A percentile compares a stretch with the other conserved stretches of the same genome.
phyloP scores from a whole-genome alignment of 1,140 invertebrate genomes.

The Nautilus pompilius region DNA sequence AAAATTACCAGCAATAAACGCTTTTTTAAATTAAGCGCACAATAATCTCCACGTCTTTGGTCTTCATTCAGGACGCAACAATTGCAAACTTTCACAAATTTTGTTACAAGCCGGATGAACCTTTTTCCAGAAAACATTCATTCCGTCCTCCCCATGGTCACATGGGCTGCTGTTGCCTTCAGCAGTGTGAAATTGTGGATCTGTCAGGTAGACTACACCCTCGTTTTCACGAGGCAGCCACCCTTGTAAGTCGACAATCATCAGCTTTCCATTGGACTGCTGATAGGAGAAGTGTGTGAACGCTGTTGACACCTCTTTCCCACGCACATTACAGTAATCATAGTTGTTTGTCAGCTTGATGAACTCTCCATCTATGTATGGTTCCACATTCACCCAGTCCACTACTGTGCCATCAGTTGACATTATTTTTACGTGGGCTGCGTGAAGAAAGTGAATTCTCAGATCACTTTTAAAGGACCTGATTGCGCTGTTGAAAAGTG shows the following conservation, averaged over 20 bases:
- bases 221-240: conserved; percentile 15
- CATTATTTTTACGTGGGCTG: conserved; percentile 14
- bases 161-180: conserved; percentile 3
- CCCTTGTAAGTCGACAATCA: conserved; percentile 24
- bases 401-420: conserved; percentile 7
- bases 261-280: conserved; percentile 11
- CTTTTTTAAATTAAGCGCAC: too few relatives aligned
- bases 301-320: conserved; percentile 9
- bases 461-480: conserved; percentile 11
- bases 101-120: conserved; percentile 21
- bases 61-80: conserved; percentile 6
- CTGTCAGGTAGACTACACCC: conserved; percentile 19
- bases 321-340: conserved; percentile 9
- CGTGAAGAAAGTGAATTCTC: conserved; percentile 14
- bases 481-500: conserved; percentile 18
- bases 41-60: too few relatives aligned
- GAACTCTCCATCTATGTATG: conserved; percentile 20
- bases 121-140: conserved; percentile 15
- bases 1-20: too few relatives aligned
- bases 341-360: conserved; percentile 21
- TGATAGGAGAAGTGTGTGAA: conserved; percentile 20
- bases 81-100: conserved; percentile 9
- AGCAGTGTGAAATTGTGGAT: conserved; percentile 19
- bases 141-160: conserved; percentile 14
- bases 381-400: conserved; percentile 22